Evolutionary conservation across 2,888 invertebrate genomes (phyloP).

Genomic region (Sericinus montela): DNA sequence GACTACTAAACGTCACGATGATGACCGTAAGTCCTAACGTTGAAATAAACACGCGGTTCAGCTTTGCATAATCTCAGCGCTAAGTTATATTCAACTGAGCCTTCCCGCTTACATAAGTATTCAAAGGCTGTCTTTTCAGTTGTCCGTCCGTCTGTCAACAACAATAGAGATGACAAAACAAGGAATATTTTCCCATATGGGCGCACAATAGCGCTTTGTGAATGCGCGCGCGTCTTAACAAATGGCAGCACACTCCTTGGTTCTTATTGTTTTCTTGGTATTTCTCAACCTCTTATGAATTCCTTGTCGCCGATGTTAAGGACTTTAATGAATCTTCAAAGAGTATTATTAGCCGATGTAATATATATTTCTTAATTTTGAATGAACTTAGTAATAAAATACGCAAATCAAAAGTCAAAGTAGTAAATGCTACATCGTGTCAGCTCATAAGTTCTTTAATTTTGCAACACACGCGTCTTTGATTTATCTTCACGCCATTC

Average conservation of each 20-base stretch:
- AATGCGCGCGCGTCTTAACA: conserved; percentile 40
- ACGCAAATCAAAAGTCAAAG: no score
- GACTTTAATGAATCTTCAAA: conserved; percentile 2
- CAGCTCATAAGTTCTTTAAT: no score
- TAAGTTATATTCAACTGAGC: conserved; percentile 36
- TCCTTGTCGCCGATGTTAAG: conserved; percentile 20
- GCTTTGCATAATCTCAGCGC: conserved; percentile 44
- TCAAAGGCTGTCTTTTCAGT: conserved; percentile 72
- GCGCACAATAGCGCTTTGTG: conserved; percentile 68
- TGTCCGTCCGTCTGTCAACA: conserved; percentile 69
- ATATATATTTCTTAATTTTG: no score
- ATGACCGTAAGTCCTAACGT: conserved; percentile 34
- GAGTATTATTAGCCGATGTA: neutral
- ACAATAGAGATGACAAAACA: conserved; percentile 75
- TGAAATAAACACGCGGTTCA: conserved; percentile 20
- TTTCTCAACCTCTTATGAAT: conserved; percentile 33
- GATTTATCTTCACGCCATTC: no score
- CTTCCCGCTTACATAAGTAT: conserved; percentile 60
- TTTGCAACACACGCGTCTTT: no score
- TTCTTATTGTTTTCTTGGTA: conserved; percentile 49
- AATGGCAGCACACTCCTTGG: conserved; percentile 43
- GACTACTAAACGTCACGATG: conserved; percentile 8
- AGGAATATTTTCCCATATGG: conserved; percentile 73
- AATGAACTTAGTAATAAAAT: no score
- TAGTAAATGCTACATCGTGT: no score